phyloP scores from a whole-genome alignment of 2,113 vertebrate species.

The Xenopus borealis region DNA sequence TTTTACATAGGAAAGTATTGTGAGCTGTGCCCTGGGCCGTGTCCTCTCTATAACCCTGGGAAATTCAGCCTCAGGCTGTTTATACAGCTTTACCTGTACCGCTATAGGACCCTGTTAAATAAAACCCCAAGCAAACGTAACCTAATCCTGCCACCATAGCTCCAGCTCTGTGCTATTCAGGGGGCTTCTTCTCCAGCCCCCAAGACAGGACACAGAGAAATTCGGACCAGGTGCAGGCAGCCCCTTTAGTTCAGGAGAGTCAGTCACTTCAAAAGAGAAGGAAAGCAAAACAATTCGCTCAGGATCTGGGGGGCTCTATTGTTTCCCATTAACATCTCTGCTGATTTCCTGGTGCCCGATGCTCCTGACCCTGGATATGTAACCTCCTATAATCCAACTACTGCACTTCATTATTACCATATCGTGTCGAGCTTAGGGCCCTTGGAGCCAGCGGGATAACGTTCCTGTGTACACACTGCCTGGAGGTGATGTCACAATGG shows the following conservation, averaged over 20 bases:
- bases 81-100: constrained; percentile 78
- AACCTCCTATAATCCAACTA: constrained; percentile 34
- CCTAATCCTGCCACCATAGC: constrained; percentile 55
- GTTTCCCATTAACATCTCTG: constrained; percentile 31
- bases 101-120: constrained; percentile 59
- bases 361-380: constrained; percentile 15
- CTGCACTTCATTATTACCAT: constrained; percentile 42
- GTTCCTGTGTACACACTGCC: constrained; percentile 6
- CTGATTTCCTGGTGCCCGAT: constrained; percentile 29
- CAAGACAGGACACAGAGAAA: constrained; percentile 38
- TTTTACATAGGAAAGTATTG: constrained; percentile 14
- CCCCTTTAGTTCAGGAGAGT: constrained; percentile 6
- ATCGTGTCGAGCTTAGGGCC: constrained; percentile 22
- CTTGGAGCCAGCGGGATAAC: constrained; percentile 2
- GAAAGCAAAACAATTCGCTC: constrained; percentile 34
- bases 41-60: constrained; percentile 72
- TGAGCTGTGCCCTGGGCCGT: constrained; percentile 62
- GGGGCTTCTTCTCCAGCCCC: constrained; percentile 46
- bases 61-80: constrained; percentile 64
- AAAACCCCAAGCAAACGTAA: constrained; percentile 60
- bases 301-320: constrained; percentile 33
- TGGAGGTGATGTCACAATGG: constrained; percentile 21
- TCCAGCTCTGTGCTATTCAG: constrained; percentile 55
- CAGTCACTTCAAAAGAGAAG: constrained; percentile 38
- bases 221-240: constrained; percentile 45